Percentiles rank a stretch among this genome's conserved stretches.
Evolutionary conservation across 2,797 vertebrate species (phyloP).

Genomic region (Microtus agrestis): DNA sequence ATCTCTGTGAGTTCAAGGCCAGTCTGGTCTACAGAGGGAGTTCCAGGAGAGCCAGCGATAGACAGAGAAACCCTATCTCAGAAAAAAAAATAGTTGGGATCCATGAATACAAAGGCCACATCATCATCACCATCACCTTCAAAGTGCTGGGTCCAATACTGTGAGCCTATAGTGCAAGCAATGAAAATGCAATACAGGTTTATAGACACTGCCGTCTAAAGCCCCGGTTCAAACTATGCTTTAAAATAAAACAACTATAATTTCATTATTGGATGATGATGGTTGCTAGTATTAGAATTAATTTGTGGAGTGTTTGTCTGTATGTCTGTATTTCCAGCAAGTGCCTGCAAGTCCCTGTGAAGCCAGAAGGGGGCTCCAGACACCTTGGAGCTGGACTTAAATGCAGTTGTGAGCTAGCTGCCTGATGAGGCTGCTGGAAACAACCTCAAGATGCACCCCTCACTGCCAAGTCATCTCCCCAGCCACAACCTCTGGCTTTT

Average conservation of each 20-base stretch:
- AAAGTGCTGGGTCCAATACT: fast-evolving
- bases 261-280: background rate
- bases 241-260: background rate
- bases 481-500: background rate
- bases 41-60: too few species aligned
- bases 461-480: background rate
- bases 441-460: too few species aligned
- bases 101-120: background rate
- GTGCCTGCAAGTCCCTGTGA: background rate
- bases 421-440: too few species aligned
- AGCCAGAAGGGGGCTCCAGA: background rate
- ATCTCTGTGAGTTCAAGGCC: too few species aligned
- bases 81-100: background rate
- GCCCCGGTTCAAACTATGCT: background rate
- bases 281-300: background rate
- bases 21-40: too few species aligned
- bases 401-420: background rate
- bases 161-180: background rate
- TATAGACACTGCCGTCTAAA: background rate
- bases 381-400: background rate
- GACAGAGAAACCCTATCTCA: too few species aligned
- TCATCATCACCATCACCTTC: background rate
- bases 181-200: background rate
- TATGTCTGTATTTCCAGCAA: background rate
- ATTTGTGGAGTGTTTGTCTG: background rate